phyloP scores from a whole-genome alignment of 2,888 invertebrate species.

The Athalia circularis region DNA sequence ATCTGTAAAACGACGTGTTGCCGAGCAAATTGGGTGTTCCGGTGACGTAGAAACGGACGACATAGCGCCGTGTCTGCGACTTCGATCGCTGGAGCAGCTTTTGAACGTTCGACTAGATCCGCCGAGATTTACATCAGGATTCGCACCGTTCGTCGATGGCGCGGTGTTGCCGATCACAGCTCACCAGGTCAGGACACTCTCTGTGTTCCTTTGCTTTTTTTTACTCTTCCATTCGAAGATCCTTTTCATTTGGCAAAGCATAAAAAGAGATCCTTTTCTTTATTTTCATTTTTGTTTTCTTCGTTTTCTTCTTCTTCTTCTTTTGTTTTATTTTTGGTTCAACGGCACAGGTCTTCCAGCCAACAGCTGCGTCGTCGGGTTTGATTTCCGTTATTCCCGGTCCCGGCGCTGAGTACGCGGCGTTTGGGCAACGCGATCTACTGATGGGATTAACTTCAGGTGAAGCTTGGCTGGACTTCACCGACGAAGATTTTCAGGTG shows the following conservation, averaged over 20 bases:
- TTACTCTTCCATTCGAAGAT: slow-evolving; percentile 5
- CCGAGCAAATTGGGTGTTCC: slow-evolving; percentile 89
- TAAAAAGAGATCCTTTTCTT: too few relatives aligned
- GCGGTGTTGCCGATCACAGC: slow-evolving; percentile 80
- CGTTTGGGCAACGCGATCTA: slow-evolving; percentile 88
- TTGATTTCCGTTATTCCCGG: slow-evolving; percentile 81
- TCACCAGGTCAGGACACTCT: slow-evolving; percentile 60
- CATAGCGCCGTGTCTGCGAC: slow-evolving; percentile 88
- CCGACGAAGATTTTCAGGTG: slow-evolving; percentile 72
- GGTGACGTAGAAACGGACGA: slow-evolving; percentile 89
- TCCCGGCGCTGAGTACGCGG: slow-evolving; percentile 87
- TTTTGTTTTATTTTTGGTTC: slow-evolving; percentile 35
- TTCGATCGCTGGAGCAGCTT: slow-evolving; percentile 85
- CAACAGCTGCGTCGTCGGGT: slow-evolving; percentile 76
- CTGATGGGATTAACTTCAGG: slow-evolving; percentile 89
- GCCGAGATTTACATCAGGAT: slow-evolving; percentile 90
- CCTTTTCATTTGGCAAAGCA: neutral
- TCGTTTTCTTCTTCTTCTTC: slow-evolving; percentile 49
- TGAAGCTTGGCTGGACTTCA: slow-evolving; percentile 76
- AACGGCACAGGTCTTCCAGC: slow-evolving; percentile 75
- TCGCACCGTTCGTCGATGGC: slow-evolving; percentile 96
- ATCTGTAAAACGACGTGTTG: slow-evolving; percentile 86
- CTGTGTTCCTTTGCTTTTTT: slow-evolving; percentile 13
- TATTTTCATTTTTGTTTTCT: neutral
- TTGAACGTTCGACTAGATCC: slow-evolving; percentile 85